phyloP scores from a whole-genome alignment of 1,140 invertebrate species.

The Lamellibrachia luymesi region DNA sequence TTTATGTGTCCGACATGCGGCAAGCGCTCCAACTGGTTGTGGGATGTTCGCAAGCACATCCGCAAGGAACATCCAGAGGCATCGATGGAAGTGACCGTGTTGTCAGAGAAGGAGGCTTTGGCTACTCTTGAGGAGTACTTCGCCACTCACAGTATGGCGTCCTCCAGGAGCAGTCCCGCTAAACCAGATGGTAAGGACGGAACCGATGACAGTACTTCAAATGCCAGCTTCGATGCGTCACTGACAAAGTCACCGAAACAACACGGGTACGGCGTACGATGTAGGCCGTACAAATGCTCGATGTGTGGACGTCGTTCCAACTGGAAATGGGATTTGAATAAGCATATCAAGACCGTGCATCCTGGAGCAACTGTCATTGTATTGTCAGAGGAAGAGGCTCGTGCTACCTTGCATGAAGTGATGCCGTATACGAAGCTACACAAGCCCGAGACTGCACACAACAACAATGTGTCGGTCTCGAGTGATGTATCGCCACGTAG shows the following conservation, averaged over 20 bases:
- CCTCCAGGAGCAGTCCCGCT: not conserved
- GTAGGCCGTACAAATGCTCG: conserved; percentile 78
- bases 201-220: not conserved
- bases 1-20: conserved; percentile 86
- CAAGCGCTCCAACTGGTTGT: conserved; percentile 69
- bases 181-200: not conserved
- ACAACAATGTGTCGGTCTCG: not conserved
- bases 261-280: not conserved
- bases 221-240: not conserved
- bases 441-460: not conserved
- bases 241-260: not conserved
- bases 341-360: conserved; percentile 69
- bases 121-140: conserved; percentile 10
- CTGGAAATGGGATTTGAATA: conserved; percentile 86
- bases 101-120: conserved; percentile 21
- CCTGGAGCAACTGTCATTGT: not conserved
- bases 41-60: conserved; percentile 95
- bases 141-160: not conserved
- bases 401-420: conserved; percentile 14
- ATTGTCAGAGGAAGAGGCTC: conserved; percentile 14
- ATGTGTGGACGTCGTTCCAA: conserved; percentile 75
- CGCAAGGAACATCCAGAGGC: conserved; percentile 71
- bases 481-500: not conserved
- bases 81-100: not conserved
- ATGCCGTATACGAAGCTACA: not conserved